Evolutionary conservation across 2,113 vertebrate species (phyloP), one percentile per base, ranked within the genome.

Genomic region (Labeo catla): DNA sequence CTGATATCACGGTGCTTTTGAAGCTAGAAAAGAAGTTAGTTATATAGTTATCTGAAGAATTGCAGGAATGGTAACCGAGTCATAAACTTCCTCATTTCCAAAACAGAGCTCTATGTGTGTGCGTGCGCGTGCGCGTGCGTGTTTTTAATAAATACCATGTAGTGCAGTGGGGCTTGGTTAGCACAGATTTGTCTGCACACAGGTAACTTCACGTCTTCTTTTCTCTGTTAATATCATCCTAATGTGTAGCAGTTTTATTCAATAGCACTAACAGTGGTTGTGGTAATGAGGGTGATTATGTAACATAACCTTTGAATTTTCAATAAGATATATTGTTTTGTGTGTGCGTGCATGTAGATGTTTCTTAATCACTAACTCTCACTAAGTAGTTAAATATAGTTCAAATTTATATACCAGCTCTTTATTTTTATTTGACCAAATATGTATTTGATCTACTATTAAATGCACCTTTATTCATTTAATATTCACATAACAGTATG

Each of bases 71-170:
- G 7, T 10, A 16, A 4, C 4, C 0, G 6, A 4, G 34, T 68
- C 65, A 36, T 39, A 39, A 21, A 19, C 78, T 81, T 81, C 78
- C 59, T 81, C 43, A 8, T 63, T 63, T 63, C 45, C 13, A 23
- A 23, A 39, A 47, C 8, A 47, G 4, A 9, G 11, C 34, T 43
- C 16, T 39, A 10, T 12, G 50, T 0, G 2, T 13, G 54, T 4
- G 54, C 3, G 77, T 0, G 2, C 1, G 54, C 2, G 50, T 19
- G 72, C 8, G 10, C 6, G 12, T 6, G 34, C 8, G 28, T 45
- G 13, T 73, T 19, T 43, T 4, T 57, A 47, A 57, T 57, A 57
- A 78, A 57, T 52, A 23, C 34, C 15, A 21, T 39, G 49, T 54
- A 54, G 28, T 28, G 47, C 12, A 8, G 47, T 19, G 21, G 34